Conservation (phyloP, 2,888 invertebrate genomes). For the Dusona sp. region DNA sequence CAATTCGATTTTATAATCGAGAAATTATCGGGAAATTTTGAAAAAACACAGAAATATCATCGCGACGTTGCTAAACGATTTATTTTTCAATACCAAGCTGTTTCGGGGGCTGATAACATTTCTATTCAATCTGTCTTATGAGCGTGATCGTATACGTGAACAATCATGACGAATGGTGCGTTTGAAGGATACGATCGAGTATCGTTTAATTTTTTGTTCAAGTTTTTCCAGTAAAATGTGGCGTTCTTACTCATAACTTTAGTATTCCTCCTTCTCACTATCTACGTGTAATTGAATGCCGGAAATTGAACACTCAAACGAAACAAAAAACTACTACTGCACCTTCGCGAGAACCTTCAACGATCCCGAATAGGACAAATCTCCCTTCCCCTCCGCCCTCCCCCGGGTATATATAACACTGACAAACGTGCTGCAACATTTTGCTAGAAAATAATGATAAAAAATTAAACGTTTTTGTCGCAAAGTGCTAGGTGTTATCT, state of each 20-base stretch:
- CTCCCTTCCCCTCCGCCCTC: neutral
- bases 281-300: conserved; percentile 36
- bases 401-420: conserved; percentile 1
- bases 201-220: conserved; percentile 32
- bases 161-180: neutral
- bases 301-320: conserved; percentile 16
- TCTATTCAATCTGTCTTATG: conserved; percentile 7
- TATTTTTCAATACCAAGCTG: neutral
- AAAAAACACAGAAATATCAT: too few species aligned
- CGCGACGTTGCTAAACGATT: neutral
- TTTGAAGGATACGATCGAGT: conserved; percentile 8
- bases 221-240: conserved; percentile 52
- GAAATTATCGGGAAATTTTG: too few species aligned
- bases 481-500: conserved; percentile 54
- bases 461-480: conserved; percentile 57
- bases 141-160: neutral
- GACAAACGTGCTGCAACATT: conserved; percentile 41
- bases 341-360: neutral
- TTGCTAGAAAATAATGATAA: conserved; percentile 45
- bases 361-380: conserved; percentile 15
- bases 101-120: neutral
- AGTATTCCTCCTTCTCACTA: conserved; percentile 12
- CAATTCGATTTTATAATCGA: too few species aligned
- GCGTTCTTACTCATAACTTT: conserved; percentile 15
- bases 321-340: neutral